Evolutionary conservation across 2,888 invertebrate species (phyloP).

Genomic region (Venusia cambrica): DNA sequence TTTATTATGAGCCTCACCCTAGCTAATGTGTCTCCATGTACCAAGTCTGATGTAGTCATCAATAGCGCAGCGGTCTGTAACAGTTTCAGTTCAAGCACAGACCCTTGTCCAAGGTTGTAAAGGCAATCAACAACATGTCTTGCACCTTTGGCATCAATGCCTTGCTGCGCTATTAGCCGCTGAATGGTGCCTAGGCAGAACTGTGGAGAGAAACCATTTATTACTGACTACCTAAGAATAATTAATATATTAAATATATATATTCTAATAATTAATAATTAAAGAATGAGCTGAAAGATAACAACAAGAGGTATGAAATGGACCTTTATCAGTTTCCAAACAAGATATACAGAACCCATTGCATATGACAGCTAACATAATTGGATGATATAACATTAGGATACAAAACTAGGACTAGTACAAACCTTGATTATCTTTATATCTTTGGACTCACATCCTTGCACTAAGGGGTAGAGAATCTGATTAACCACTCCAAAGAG

Average conservation of each 20-base stretch:
- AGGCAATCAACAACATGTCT: constrained; percentile 95
- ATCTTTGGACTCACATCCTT: constrained; percentile 98
- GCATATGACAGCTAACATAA: no score
- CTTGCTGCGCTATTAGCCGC: constrained; percentile 93
- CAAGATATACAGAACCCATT: no score
- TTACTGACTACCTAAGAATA: no score
- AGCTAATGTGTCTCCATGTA: constrained; percentile 96
- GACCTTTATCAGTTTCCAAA: no score
- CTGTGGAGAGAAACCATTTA: constrained; percentile 78
- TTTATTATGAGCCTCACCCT: constrained; percentile 91
- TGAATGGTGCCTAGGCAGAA: constrained; percentile 97
- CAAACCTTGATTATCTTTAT: constrained; percentile 94
- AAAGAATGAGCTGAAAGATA: no score
- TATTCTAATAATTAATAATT: no score
- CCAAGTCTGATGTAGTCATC: constrained; percentile 96
- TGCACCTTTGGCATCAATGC: constrained; percentile 95
- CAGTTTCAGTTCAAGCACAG: constrained; percentile 96
- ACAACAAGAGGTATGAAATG: no score
- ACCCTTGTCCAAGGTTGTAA: constrained; percentile 96
- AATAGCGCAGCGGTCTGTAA: constrained; percentile 97
- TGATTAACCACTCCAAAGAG: constrained; percentile 95
- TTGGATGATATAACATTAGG: no score
- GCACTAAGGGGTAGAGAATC: constrained; percentile 96
- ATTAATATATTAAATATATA: no score
- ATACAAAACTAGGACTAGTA: neutral